Evolutionary conservation across 2,888 invertebrate genomes (phyloP).

Genomic region (Scaptomyza caliginosa): DNA sequence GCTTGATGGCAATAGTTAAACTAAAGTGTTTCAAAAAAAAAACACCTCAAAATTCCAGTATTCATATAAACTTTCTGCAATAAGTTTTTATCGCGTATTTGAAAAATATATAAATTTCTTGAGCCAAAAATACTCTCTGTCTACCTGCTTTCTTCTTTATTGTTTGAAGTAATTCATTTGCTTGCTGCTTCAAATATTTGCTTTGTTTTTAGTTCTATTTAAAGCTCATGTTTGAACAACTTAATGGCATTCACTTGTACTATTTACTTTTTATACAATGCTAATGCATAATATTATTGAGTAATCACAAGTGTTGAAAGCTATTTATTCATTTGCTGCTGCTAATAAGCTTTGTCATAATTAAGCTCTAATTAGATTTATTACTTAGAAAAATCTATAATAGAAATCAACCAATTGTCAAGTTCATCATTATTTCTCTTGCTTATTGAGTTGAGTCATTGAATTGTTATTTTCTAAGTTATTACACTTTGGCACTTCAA

Average conservation of each 20-base stretch:
- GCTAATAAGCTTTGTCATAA: not conserved
- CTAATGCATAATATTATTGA: conserved; percentile 7
- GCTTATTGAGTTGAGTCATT: conserved; percentile 10
- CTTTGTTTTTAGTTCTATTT: conserved; percentile 44
- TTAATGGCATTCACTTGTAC: conserved; percentile 12
- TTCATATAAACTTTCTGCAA: too few species aligned
- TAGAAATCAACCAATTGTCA: conserved; percentile 1
- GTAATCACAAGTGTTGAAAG: conserved; percentile 12
- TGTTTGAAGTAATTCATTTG: conserved; percentile 4
- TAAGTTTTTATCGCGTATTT: too few species aligned
- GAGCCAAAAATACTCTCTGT: too few species aligned
- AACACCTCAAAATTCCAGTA: too few species aligned
- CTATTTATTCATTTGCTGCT: conserved; percentile 10
- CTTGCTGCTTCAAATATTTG: conserved; percentile 14
- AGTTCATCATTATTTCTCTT: not conserved
- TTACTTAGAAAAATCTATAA: too few species aligned
- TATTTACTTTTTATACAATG: conserved; percentile 6
- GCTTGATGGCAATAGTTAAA: not conserved
- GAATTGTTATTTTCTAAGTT: conserved; percentile 22
- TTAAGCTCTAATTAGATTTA: conserved; percentile 1
- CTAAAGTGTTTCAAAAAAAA: not conserved
- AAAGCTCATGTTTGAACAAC: conserved; percentile 32
- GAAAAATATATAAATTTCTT: too few species aligned
- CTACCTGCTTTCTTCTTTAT: conserved; percentile 6
- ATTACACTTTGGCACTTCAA: conserved; percentile 22